These are phyloP conservation scores for Meteorus cinctellus DNA, from an alignment of 2,888 invertebrate species.

Conservation along the genomic window DNA sequence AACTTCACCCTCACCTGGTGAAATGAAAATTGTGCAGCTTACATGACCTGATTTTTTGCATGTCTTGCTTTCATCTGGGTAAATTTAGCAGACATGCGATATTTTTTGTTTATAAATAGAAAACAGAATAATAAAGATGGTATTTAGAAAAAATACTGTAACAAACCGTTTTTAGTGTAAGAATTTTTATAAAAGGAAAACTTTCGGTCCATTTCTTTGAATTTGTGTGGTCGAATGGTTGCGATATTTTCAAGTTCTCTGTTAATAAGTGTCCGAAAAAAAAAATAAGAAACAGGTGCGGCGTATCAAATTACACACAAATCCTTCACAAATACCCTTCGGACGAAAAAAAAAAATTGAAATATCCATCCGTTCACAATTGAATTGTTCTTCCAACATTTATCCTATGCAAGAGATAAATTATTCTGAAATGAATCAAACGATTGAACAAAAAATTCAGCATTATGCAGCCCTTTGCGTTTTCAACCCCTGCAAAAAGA, in stretches of 20 bases:
- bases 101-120: too few species aligned
- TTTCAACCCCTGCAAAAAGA: conserved; percentile 16
- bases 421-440: conserved; percentile 20
- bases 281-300: conserved; percentile 45
- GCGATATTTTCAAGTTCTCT: conserved; percentile 57
- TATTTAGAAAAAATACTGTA: too few species aligned
- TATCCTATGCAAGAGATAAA: too few species aligned
- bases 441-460: conserved; percentile 17
- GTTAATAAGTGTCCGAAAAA: conserved; percentile 61
- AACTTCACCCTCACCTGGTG: conserved; percentile 31
- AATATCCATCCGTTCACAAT: too few species aligned
- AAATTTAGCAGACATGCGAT: too few species aligned
- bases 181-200: too few species aligned
- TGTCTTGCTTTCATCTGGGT: neutral
- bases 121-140: too few species aligned
- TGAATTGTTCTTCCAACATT: too few species aligned
- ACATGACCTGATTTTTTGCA: neutral
- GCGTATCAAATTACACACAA: conserved; percentile 58
- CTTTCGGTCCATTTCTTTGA: too few species aligned
- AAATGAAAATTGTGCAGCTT: conserved; percentile 8
- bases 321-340: neutral
- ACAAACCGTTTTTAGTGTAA: too few species aligned
- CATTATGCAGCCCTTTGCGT: neutral
- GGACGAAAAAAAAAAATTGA: neutral
- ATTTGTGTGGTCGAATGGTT: conserved; percentile 32